These are phyloP conservation scores for Drosophila ercepeae DNA, from an alignment of 1,140 invertebrate genomes.

Conservation along the genomic window DNA sequence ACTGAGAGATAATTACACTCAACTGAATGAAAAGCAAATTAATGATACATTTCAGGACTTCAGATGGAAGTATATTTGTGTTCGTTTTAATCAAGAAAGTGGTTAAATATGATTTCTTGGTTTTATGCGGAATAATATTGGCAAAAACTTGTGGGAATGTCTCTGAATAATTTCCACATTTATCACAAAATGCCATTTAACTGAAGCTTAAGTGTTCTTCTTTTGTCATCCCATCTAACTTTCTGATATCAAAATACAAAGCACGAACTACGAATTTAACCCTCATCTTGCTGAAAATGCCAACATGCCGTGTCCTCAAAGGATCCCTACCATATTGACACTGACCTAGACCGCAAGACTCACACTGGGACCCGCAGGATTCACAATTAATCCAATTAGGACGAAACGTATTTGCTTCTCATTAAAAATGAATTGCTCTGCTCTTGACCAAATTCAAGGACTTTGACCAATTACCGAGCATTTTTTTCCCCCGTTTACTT, in stretches of 20 bases:
- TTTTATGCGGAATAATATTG: background rate
- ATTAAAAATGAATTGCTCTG: conserved; percentile 23
- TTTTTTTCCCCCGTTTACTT: conserved; percentile 20
- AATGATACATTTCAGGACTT: background rate
- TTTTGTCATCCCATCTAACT: background rate
- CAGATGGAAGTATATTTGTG: conserved; percentile 8
- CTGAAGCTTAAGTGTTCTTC: background rate
- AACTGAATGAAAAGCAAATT: conserved; percentile 2
- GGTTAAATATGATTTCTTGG: conserved; percentile 3
- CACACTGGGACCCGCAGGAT: conserved; percentile 10
- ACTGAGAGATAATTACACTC: conserved; percentile 11
- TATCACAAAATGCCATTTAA: background rate
- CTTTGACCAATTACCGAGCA: conserved; percentile 40
- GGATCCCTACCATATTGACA: conserved; percentile 13
- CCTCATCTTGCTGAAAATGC: conserved; percentile 19
- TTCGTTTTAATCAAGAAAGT: conserved; percentile 14
- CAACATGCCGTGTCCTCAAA: background rate
- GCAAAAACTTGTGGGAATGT: background rate
- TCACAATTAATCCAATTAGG: conserved; percentile 43
- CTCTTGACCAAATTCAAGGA: conserved; percentile 3
- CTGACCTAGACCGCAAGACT: conserved; percentile 40
- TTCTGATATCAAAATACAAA: background rate
- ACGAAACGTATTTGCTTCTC: conserved; percentile 34
- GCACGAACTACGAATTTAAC: background rate
- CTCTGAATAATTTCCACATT: background rate